These are phyloP conservation scores for Axea sp. DNA, from an alignment of 2,888 invertebrate genomes.

Conservation along the genomic window DNA sequence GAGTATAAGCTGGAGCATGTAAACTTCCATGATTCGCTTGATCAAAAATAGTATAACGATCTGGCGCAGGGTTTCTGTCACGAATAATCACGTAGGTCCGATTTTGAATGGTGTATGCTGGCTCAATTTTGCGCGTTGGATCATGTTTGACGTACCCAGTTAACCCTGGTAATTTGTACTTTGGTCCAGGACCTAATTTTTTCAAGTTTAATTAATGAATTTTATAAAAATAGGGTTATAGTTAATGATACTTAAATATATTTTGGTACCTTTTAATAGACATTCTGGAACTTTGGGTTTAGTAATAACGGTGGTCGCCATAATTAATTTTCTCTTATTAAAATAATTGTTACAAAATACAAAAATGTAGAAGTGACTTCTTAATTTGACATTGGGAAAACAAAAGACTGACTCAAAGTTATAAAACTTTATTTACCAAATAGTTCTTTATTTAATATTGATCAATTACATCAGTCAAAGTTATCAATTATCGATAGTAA, in stretches of 20 bases:
- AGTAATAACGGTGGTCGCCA: neutral
- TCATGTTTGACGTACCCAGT: slow-evolving; percentile 84
- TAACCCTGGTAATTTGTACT: slow-evolving; percentile 83
- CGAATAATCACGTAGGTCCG: slow-evolving; percentile 67
- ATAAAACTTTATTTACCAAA: no score
- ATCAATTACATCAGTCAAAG: slow-evolving; percentile 64
- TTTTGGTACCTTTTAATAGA: slow-evolving; percentile 20
- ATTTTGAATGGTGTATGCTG: slow-evolving; percentile 83
- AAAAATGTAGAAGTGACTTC: no score
- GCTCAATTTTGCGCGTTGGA: slow-evolving; percentile 82
- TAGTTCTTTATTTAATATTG: no score
- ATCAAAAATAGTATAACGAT: slow-evolving; percentile 80
- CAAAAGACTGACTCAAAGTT: slow-evolving; percentile 16
- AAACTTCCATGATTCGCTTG: slow-evolving; percentile 79
- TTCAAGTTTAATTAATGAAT: neutral
- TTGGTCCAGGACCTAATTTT: slow-evolving; percentile 84
- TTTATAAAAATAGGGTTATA: neutral
- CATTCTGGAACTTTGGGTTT: slow-evolving; percentile 19
- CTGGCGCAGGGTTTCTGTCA: slow-evolving; percentile 79
- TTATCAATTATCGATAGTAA: slow-evolving; percentile 65
- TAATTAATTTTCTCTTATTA: neutral
- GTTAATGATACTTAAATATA: neutral
- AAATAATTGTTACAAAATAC: neutral
- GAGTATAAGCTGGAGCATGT: slow-evolving; percentile 81
- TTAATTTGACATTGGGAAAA: slow-evolving; percentile 2